Base-by-base conservation (phyloP, 2,797 vertebrate species). In the Silurus aristotelis region DNA sequence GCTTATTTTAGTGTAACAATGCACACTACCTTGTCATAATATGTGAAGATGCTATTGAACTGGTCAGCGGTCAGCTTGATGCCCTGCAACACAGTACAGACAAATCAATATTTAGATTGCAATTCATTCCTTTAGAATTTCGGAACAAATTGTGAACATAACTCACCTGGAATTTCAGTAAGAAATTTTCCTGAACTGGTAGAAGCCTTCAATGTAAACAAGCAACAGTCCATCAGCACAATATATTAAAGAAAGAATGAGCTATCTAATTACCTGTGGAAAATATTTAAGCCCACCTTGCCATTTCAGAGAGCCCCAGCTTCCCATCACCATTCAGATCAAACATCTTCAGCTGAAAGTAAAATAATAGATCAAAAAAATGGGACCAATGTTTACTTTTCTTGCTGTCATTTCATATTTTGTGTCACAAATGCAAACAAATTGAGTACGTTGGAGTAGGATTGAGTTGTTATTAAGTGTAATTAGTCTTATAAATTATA, bases 271-370 rank as follows among this genome's bases (percentile, higher is more conserved):
- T 71, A 78, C 48, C 25, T 52, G 19, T 14, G 22, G 43, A 9
- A 2, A 48, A 73, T 64, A 70, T 58, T 43, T 63, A 19, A 31
- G 71, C 95, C 94, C 91, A 99, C 98, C 98, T 96, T 55, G 98
- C 98, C 98, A 99, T 99, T 94, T 99, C 98, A 0, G 97, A 99
- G 81, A 99, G 96, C 38, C 98, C 97, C 87, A 99, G 92, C 85
- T 99, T 99, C 38, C 98, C 98, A 0, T 99, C 98, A 0, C 98
- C 97, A 0, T 99, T 99, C 83, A 97, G 93, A 92, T 99, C 98
- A 58, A 99, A 99, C 97, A 99, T 99, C 88, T 92, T 95, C 56
- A 99, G 94, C 98, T 99, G 92, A 96, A 95, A 95, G 95, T 94
- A 96, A 96, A 7, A 93, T 92, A 94, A 96, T 0, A 84, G 89